Evolutionary conservation across 1,140 invertebrate genomes (phyloP).

Genomic region (Drosophila melanica): DNA sequence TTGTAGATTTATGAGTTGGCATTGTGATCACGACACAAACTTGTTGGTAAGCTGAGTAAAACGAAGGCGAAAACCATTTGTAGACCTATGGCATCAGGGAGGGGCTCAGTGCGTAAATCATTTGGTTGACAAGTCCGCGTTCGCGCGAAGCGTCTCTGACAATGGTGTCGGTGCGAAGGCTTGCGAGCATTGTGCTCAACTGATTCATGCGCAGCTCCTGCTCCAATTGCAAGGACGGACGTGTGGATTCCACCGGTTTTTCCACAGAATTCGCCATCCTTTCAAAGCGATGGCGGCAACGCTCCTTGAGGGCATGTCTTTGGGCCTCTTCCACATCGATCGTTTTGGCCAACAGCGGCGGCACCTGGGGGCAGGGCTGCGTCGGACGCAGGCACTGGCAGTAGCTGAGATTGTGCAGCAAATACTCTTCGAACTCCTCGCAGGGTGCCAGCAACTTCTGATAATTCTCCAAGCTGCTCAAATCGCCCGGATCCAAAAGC

Average conservation of each 20-base stretch:
- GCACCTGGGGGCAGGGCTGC: not conserved
- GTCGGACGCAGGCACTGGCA: constrained; percentile 56
- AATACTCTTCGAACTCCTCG: constrained; percentile 74
- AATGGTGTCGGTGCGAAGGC: not conserved
- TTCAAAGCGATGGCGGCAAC: constrained; percentile 10
- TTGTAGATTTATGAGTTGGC: constrained; percentile 13
- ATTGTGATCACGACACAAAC: not conserved
- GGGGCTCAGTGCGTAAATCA: constrained; percentile 28
- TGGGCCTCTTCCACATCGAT: not conserved
- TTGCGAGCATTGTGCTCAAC: constrained; percentile 7
- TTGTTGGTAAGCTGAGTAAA: not conserved
- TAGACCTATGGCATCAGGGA: constrained; percentile 9
- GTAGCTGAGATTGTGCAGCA: constrained; percentile 58
- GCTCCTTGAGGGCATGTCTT: constrained; percentile 1
- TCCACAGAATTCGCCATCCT: constrained; percentile 11
- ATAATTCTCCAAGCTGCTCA: constrained; percentile 46
- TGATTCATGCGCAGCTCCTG: constrained; percentile 32
- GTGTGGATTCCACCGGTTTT: not conserved
- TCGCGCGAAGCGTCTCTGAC: not conserved
- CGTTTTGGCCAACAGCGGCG: not conserved
- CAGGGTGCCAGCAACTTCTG: constrained; percentile 43
- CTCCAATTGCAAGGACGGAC: not conserved
- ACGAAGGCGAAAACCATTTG: no score
- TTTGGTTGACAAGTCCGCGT: constrained; percentile 13
- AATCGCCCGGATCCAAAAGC: constrained; percentile 64